Conservation (phyloP, 1,140 invertebrate species). For the Probaryconus sp. region DNA sequence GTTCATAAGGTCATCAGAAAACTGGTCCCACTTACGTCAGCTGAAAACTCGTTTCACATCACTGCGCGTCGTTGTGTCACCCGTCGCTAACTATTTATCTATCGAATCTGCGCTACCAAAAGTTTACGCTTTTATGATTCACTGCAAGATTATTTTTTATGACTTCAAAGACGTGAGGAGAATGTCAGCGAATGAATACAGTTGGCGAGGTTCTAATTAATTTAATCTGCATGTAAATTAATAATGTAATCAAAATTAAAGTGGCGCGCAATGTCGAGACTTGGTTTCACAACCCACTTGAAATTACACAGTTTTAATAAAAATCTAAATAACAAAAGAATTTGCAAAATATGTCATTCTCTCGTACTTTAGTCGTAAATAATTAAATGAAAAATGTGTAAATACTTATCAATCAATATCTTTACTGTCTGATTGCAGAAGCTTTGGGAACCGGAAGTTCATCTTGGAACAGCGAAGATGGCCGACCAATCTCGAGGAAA, state of each 20-base stretch:
- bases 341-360: too few relatives aligned
- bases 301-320: too few relatives aligned
- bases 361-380: too few relatives aligned
- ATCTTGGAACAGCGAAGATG: conserved; percentile 81
- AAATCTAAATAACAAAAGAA: too few relatives aligned
- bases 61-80: conserved; percentile 8
- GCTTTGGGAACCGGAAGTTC: conserved; percentile 82
- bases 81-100: conserved; percentile 16
- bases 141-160: too few relatives aligned
- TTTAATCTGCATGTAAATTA: too few relatives aligned
- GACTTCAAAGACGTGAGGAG: too few relatives aligned
- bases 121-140: background rate
- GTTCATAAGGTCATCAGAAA: conserved; percentile 68
- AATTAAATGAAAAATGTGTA: background rate
- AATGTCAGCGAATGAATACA: too few relatives aligned
- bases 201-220: too few relatives aligned
- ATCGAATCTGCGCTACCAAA: background rate
- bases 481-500: conserved; percentile 81
- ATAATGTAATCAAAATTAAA: too few relatives aligned
- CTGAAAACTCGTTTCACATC: conserved; percentile 59
- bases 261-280: too few relatives aligned
- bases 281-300: too few relatives aligned
- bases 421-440: conserved; percentile 75
- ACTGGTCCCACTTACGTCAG: conserved; percentile 64
- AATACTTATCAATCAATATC: background rate